These are phyloP conservation scores for Benthosema pterotum DNA, from an alignment of 2,797 vertebrate species.

Conservation along the genomic window DNA sequence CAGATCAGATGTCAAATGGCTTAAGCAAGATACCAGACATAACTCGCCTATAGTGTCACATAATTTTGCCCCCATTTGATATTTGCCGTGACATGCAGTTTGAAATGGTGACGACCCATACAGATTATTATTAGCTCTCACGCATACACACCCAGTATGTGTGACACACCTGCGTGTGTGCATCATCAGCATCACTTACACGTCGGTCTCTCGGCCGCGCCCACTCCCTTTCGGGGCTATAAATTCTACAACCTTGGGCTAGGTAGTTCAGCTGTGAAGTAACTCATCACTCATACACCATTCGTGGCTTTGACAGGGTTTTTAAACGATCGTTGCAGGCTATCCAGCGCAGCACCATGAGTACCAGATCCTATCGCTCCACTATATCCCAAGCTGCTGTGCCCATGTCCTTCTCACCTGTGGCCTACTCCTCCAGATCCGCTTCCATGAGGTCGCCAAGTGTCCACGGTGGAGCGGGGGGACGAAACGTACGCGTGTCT, in stretches of 20 bases:
- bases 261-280: slow-evolving; percentile 32
- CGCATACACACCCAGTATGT: slow-evolving; percentile 23
- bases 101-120: not conserved
- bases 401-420: slow-evolving; percentile 31
- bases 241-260: slow-evolving; percentile 21
- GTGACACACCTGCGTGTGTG: slow-evolving; percentile 31
- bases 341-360: slow-evolving; percentile 37
- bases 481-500: slow-evolving; percentile 55
- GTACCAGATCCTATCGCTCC: not conserved
- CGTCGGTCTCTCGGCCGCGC: slow-evolving; percentile 41
- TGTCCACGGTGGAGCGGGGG: slow-evolving; percentile 62
- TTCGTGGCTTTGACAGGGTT: not conserved
- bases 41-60: too few relatives aligned
- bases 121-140: slow-evolving; percentile 21
- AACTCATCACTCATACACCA: slow-evolving; percentile 20
- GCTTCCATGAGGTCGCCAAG: slow-evolving; percentile 32
- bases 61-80: too few relatives aligned
- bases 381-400: slow-evolving; percentile 13
- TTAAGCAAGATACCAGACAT: too few relatives aligned
- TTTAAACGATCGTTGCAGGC: not conserved
- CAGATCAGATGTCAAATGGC: not conserved
- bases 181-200: slow-evolving; percentile 1
- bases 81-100: too few relatives aligned
- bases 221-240: slow-evolving; percentile 36
- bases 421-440: slow-evolving; percentile 12